phyloP scores from a whole-genome alignment of 1,140 invertebrate genomes.

The Euglossa dilemma region DNA sequence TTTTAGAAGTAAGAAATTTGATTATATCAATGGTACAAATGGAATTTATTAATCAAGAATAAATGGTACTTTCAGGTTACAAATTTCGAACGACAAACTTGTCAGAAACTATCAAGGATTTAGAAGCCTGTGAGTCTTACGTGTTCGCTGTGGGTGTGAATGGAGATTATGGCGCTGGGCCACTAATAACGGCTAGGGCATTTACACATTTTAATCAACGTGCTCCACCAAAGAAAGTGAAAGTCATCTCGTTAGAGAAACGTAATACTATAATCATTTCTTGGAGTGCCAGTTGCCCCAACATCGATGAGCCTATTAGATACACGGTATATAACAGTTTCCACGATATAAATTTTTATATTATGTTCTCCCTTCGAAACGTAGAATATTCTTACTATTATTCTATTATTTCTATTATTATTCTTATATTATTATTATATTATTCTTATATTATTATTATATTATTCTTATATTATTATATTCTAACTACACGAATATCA shows the following conservation, averaged over 20 bases:
- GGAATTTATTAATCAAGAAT: not conserved
- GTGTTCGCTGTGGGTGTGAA: conserved; percentile 87
- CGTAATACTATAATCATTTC: conserved; percentile 79
- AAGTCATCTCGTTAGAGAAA: conserved; percentile 79
- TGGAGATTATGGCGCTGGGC: conserved; percentile 85
- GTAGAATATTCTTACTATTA: not conserved
- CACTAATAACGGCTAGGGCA: conserved; percentile 83
- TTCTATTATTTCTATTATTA: no score
- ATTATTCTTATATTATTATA: no score
- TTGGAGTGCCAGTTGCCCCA: conserved; percentile 84
- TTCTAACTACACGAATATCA: not conserved
- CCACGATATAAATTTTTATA: not conserved
- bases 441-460: no score
- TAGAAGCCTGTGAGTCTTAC: conserved; percentile 89
- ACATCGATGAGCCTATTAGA: conserved; percentile 81
- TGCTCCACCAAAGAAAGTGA: conserved; percentile 84
- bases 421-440: no score
- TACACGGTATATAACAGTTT: conserved; percentile 83
- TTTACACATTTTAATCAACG: conserved; percentile 85
- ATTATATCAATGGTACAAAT: not conserved
- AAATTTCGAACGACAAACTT: conserved; percentile 83
- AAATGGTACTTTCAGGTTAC: conserved; percentile 9
- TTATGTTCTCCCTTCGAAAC: not conserved
- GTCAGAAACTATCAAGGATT: conserved; percentile 83
- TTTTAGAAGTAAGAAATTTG: conserved; percentile 78